phyloP scores from a whole-genome alignment of 2,797 vertebrate species.

The Gymnopithys bicolor region DNA sequence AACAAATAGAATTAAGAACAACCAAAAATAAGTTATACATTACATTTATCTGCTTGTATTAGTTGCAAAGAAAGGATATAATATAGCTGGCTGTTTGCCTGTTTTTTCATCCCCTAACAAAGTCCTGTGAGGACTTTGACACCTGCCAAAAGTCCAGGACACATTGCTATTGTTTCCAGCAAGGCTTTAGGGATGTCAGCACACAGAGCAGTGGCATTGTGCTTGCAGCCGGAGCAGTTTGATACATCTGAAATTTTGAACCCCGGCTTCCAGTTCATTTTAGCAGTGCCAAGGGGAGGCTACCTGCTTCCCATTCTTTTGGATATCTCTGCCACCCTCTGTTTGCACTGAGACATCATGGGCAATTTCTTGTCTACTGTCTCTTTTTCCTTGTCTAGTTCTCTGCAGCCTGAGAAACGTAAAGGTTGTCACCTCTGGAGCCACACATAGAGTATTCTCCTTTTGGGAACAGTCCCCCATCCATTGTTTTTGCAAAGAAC shows the following conservation, averaged over 20 bases:
- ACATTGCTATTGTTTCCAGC: background rate
- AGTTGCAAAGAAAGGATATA: background rate
- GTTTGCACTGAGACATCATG: background rate
- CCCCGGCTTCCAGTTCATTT: background rate
- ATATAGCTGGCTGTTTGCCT: background rate
- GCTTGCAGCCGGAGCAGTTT: background rate
- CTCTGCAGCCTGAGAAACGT: background rate
- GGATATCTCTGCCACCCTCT: background rate
- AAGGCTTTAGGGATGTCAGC: background rate
- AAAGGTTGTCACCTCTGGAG: background rate
- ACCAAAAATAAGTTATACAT: background rate
- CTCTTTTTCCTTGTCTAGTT: background rate
- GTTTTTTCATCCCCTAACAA: background rate
- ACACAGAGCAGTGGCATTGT: fast-evolving
- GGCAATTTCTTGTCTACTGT: fast-evolving
- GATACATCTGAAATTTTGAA: background rate
- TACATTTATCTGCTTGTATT: background rate
- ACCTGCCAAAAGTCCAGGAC: background rate
- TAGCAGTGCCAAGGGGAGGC: background rate
- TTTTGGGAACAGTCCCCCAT: fast-evolving
- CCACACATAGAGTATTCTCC: background rate
- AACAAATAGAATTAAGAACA: background rate
- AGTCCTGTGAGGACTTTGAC: background rate
- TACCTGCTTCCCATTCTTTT: background rate
- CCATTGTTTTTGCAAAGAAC: background rate